Evolutionary conservation across 2,113 vertebrate species (phyloP).

Genomic region (Sarotherodon lohbergeri): DNA sequence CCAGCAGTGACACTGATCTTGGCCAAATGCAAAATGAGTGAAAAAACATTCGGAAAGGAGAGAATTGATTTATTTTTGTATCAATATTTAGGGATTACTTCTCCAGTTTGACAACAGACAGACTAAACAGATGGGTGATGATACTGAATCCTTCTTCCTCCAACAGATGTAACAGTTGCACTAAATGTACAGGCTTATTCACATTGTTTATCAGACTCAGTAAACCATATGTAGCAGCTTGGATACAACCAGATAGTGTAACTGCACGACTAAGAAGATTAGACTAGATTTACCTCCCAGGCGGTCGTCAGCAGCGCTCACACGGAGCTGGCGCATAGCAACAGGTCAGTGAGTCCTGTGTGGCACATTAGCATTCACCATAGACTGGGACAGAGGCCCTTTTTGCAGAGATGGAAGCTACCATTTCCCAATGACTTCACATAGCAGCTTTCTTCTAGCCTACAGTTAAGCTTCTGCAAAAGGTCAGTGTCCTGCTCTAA

Average conservation of each 20-base stretch:
- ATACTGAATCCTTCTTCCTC: neutral
- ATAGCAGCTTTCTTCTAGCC: neutral
- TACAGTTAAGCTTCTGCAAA: neutral
- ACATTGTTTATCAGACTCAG: slow-evolving; percentile 34
- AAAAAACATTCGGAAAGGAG: neutral
- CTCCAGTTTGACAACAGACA: neutral
- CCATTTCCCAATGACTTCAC: neutral
- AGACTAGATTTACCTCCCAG: slow-evolving; percentile 59
- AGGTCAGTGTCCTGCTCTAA: slow-evolving; percentile 31
- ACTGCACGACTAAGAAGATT: slow-evolving; percentile 69
- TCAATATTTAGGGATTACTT: neutral
- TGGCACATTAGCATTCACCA: neutral
- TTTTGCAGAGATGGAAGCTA: neutral
- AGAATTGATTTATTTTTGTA: neutral
- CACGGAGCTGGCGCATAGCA: slow-evolving; percentile 22
- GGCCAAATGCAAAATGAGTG: neutral
- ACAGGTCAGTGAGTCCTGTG: slow-evolving; percentile 32
- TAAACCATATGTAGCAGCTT: slow-evolving; percentile 50
- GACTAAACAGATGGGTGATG: neutral
- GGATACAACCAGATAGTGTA: slow-evolving; percentile 34
- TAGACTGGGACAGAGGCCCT: neutral
- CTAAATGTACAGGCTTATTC: neutral
- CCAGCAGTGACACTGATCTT: neutral
- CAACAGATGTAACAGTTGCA: neutral
- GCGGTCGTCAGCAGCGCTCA: slow-evolving; percentile 35